phyloP scores from a whole-genome alignment of 2,888 invertebrate genomes.

The Athetis lepigone region DNA sequence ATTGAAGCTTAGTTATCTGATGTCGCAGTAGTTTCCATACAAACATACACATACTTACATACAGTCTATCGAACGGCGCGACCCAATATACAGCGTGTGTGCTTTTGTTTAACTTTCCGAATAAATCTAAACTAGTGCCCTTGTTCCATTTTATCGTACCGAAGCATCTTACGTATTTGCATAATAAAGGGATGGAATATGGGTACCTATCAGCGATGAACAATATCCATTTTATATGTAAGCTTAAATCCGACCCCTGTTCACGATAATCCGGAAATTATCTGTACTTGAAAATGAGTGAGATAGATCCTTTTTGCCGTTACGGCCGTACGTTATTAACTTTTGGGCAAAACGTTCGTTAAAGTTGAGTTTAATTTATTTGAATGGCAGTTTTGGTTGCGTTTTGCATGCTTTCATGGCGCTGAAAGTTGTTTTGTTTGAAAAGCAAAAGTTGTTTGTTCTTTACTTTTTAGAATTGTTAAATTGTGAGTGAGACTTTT shows the following conservation, averaged over 20 bases:
- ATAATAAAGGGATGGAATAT: constrained; percentile 63
- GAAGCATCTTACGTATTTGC: constrained; percentile 60
- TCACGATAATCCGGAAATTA: constrained; percentile 59
- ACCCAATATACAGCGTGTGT: constrained; percentile 33
- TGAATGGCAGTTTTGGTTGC: constrained; percentile 31
- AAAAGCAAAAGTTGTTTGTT: not conserved
- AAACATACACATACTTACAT: not conserved
- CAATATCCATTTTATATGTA: constrained; percentile 60
- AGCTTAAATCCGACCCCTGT: constrained; percentile 51
- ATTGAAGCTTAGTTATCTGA: constrained; percentile 17
- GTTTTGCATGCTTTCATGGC: constrained; percentile 14
- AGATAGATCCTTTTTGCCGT: constrained; percentile 52
- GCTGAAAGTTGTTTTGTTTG: constrained; percentile 20
- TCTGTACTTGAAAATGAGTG: constrained; percentile 53
- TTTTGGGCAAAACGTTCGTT: constrained; percentile 45
- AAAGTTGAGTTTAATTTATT: constrained; percentile 46
- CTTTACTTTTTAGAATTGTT: not conserved
- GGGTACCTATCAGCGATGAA: constrained; percentile 62
- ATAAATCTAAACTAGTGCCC: constrained; percentile 61
- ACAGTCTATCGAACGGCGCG: constrained; percentile 19
- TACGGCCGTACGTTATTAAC: constrained; percentile 51
- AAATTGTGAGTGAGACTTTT: not conserved
- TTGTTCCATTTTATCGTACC: constrained; percentile 53
- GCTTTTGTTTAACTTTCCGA: constrained; percentile 60
- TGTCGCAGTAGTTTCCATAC: constrained; percentile 16